Percentiles rank a stretch among this genome's conserved stretches.
Conservation (phyloP, 2,888 invertebrate genomes). For the Chrysolina americana region DNA sequence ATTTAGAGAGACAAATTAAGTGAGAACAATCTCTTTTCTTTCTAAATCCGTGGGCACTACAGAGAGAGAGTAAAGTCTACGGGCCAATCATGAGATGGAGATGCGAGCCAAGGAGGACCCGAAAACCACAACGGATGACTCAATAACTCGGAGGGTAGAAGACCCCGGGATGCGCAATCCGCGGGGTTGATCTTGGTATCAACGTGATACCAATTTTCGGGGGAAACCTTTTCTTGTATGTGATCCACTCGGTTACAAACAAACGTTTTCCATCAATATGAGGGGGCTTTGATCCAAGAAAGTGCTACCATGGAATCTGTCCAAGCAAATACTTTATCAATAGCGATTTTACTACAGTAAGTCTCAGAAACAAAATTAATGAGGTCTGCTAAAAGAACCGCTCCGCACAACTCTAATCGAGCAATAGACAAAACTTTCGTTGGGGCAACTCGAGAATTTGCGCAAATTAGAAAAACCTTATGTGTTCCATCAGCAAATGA, state of each 20-base stretch:
- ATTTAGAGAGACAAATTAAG: background rate
- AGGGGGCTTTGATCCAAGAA: background rate
- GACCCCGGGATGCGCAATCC: constrained; percentile 26
- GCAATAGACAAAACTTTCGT: background rate
- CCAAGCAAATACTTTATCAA: no score
- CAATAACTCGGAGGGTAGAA: constrained; percentile 15
- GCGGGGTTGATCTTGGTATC: constrained; percentile 22
- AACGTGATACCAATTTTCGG: no score
- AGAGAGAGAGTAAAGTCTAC: background rate
- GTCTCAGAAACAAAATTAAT: no score
- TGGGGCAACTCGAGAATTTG: background rate
- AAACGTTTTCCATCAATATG: constrained; percentile 25
- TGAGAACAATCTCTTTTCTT: background rate
- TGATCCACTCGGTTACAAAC: constrained; percentile 6
- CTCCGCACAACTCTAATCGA: background rate
- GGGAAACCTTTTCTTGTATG: no score
- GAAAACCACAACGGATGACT: constrained; percentile 23
- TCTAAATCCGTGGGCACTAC: background rate
- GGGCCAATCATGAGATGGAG: background rate
- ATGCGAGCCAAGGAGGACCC: constrained; percentile 13
- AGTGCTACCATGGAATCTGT: no score
- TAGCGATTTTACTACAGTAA: no score
- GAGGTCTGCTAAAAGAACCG: background rate
- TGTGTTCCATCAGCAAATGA: background rate
- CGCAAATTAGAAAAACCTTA: constrained; percentile 3